Conservation (phyloP, 30 jellyfish, hydroid and myxozoan species). For the Catostylus mosaicus region DNA sequence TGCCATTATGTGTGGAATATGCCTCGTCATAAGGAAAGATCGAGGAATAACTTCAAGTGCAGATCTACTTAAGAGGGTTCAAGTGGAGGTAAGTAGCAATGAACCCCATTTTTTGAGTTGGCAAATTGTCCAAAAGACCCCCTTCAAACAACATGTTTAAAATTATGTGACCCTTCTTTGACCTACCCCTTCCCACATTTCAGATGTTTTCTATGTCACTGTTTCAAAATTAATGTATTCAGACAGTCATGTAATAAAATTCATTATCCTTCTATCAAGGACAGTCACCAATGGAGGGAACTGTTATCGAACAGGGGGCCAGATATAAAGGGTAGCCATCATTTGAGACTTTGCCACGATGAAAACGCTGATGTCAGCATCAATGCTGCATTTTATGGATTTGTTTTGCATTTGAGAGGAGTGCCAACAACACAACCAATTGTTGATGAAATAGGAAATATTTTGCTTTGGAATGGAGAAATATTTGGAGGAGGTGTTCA, state of each 20-base stretch:
- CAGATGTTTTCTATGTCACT: too few species aligned
- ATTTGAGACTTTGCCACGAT: not conserved
- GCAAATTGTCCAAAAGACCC: too few species aligned
- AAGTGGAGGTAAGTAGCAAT: too few species aligned
- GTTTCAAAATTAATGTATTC: too few species aligned
- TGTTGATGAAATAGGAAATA: conserved; percentile 49
- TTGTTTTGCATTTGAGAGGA: conserved; percentile 85
- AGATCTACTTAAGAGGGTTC: too few species aligned
- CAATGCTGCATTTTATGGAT: conserved; percentile 38
- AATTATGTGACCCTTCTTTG: not conserved
- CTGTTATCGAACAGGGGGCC: conserved; percentile 65
- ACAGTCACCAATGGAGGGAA: not conserved
- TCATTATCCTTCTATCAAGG: conserved; percentile 1
- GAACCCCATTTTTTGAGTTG: too few species aligned
- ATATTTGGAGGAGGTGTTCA: conserved; percentile 85
- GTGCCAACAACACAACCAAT: conserved; percentile 73
- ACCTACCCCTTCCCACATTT: not conserved
- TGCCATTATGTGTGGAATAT: too few species aligned
- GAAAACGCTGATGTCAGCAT: not conserved
- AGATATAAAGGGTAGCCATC: conserved; percentile 15
- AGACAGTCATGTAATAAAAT: too few species aligned
- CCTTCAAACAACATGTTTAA: too few species aligned
- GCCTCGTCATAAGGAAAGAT: too few species aligned
- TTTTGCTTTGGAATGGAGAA: conserved; percentile 95
- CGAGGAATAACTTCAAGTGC: too few species aligned